Evolutionary conservation across 1,140 invertebrate genomes (phyloP).

Genomic region (Drosophila pruinosa): DNA sequence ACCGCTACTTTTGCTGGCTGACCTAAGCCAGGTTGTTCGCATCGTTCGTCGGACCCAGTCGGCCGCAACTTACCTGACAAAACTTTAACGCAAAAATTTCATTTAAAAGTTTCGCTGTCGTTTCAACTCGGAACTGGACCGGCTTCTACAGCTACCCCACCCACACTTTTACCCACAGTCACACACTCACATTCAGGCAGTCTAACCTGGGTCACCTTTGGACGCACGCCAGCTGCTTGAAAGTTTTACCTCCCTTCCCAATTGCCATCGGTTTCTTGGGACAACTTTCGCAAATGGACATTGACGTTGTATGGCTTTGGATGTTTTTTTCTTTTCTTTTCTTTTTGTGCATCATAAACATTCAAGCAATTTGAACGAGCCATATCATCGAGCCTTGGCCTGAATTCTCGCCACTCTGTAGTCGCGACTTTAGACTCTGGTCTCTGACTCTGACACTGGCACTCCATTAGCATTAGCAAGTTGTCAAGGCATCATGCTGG

Average conservation of each 20-base stretch:
- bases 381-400: slow-evolving; percentile 13
- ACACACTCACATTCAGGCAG: not conserved
- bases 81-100: slow-evolving; percentile 80
- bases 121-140: slow-evolving; percentile 9
- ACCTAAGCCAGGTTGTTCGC: slow-evolving; percentile 64
- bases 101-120: slow-evolving; percentile 74
- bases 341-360: slow-evolving; percentile 61
- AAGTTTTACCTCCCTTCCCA: slow-evolving; percentile 29
- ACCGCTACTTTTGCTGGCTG: slow-evolving; percentile 51
- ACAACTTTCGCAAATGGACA: slow-evolving; percentile 76
- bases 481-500: slow-evolving; percentile 19
- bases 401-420: not conserved
- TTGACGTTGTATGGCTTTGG: slow-evolving; percentile 67
- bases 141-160: not conserved
- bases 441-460: slow-evolving; percentile 14
- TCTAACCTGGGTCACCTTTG: slow-evolving; percentile 36
- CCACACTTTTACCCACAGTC: too few species aligned
- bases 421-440: not conserved
- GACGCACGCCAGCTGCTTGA: slow-evolving; percentile 65
- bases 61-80: slow-evolving; percentile 61
- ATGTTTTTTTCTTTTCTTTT: slow-evolving; percentile 5
- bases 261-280: slow-evolving; percentile 53
- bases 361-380: slow-evolving; percentile 49
- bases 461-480: slow-evolving; percentile 68
- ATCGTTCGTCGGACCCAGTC: slow-evolving; percentile 1